A percentile compares a stretch with the other conserved stretches of the same genome.
These are phyloP conservation scores for Eunapius fragilis DNA, from an alignment of 37 sponge, comb jelly and placozoan genomes.

Conservation along the genomic window DNA sequence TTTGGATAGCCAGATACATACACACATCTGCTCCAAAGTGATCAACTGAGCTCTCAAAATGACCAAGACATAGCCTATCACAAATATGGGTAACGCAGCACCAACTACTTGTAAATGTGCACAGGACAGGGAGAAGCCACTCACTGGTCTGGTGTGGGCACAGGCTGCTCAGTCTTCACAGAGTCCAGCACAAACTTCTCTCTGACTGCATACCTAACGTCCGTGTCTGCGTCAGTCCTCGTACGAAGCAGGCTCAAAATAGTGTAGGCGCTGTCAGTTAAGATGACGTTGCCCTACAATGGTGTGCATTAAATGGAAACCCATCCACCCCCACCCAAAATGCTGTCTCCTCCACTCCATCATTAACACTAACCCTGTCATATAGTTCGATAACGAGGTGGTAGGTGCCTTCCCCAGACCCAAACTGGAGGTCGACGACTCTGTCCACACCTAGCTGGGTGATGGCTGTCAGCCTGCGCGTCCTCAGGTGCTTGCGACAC, in stretches of 20 bases:
- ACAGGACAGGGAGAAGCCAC: neutral
- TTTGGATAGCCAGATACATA: too few relatives aligned
- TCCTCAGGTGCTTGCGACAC: conserved; percentile 89
- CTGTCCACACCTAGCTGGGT: conserved; percentile 94
- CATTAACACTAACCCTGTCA: conserved; percentile 81
- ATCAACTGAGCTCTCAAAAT: too few relatives aligned
- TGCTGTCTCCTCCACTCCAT: neutral
- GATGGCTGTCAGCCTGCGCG: conserved; percentile 73
- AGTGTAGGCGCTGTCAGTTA: conserved; percentile 81
- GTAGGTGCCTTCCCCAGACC: conserved; percentile 82
- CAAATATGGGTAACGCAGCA: too few relatives aligned
- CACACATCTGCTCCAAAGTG: too few relatives aligned
- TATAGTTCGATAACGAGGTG: conserved; percentile 97
- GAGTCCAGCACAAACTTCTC: conserved; percentile 77
- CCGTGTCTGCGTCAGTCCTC: conserved; percentile 82
- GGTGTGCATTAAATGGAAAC: neutral
- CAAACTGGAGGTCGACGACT: conserved; percentile 94
- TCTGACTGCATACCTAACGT: conserved; percentile 84
- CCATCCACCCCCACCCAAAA: neutral
- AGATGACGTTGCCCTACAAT: conserved; percentile 86
- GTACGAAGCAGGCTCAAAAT: conserved; percentile 84
- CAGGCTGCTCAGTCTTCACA: conserved; percentile 52
- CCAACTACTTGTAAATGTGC: too few relatives aligned
- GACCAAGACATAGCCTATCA: too few relatives aligned
- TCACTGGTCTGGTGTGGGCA: conserved; percentile 65